phyloP scores from a whole-genome alignment of 1,140 invertebrate genomes.

The Thaumetopoea pityocampa region DNA sequence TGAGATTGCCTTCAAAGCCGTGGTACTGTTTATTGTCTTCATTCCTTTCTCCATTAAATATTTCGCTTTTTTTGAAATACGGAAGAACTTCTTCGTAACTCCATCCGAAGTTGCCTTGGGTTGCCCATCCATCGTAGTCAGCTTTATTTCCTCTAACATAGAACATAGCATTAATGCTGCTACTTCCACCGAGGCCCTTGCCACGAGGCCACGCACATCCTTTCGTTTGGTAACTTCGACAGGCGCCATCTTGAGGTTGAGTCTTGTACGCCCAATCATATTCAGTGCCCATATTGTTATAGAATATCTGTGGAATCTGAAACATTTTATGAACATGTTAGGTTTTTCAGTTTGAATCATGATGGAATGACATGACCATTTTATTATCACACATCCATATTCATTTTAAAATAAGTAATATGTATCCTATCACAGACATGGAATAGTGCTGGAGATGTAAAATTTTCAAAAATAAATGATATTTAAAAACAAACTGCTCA shows the following conservation, averaged over 20 bases:
- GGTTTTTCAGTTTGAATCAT: too few species aligned
- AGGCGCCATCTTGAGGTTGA: constrained; percentile 64
- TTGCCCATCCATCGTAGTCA: constrained; percentile 83
- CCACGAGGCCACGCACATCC: constrained; percentile 75
- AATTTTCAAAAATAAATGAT: too few species aligned
- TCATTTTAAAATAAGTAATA: too few species aligned
- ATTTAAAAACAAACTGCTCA: too few species aligned
- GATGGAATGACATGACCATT: too few species aligned
- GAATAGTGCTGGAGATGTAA: too few species aligned
- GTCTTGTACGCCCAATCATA: constrained; percentile 77
- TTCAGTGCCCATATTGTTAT: constrained; percentile 32
- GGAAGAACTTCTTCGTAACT: constrained; percentile 61
- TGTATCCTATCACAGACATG: too few species aligned
- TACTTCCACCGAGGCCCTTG: constrained; percentile 79
- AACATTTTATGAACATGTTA: too few species aligned
- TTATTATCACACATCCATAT: too few species aligned
- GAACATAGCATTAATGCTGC: constrained; percentile 81
- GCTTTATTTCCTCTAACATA: constrained; percentile 79
- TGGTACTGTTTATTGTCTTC: constrained; percentile 76
- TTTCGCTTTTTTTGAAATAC: constrained; percentile 72
- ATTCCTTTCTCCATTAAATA: constrained; percentile 78
- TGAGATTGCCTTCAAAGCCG: constrained; percentile 83
- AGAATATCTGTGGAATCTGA: constrained; percentile 37
- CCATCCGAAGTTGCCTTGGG: constrained; percentile 61
- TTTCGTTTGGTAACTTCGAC: constrained; percentile 43